These are phyloP conservation scores for Zaprionus vittiger DNA, from an alignment of 1,140 invertebrate genomes.

Conservation along the genomic window DNA sequence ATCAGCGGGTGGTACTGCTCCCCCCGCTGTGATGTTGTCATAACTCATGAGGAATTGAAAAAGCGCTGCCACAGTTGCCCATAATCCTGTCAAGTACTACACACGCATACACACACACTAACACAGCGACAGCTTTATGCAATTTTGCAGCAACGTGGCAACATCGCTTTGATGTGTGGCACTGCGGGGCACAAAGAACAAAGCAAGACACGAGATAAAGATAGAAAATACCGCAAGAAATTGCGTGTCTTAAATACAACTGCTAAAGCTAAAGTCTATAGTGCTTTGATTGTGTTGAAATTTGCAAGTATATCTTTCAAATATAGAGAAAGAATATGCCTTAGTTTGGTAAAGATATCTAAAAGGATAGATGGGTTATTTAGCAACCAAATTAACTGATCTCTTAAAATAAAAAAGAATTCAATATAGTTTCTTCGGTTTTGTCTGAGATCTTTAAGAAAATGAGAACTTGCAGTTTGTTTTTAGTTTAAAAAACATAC, in stretches of 20 bases:
- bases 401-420: no score
- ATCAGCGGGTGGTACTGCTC: neutral
- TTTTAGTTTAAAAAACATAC: no score
- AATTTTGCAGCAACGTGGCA: conserved; percentile 14
- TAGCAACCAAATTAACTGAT: no score
- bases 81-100: conserved; percentile 14
- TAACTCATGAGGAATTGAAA: conserved; percentile 16
- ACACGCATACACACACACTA: neutral
- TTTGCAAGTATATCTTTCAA: neutral
- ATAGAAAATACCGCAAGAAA: neutral
- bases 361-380: neutral
- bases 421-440: no score
- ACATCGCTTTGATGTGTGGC: conserved; percentile 56
- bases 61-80: neutral
- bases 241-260: neutral
- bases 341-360: no score
- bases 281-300: neutral
- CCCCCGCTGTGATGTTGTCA: conserved; percentile 11
- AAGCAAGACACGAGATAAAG: neutral
- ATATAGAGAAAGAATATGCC: neutral
- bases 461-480: no score
- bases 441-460: no score
- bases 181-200: conserved; percentile 29
- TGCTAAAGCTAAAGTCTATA: no score
- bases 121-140: conserved; percentile 56